Evolutionary conservation across 2,113 vertebrate species (phyloP).

Genomic region (Talpa occidentalis): DNA sequence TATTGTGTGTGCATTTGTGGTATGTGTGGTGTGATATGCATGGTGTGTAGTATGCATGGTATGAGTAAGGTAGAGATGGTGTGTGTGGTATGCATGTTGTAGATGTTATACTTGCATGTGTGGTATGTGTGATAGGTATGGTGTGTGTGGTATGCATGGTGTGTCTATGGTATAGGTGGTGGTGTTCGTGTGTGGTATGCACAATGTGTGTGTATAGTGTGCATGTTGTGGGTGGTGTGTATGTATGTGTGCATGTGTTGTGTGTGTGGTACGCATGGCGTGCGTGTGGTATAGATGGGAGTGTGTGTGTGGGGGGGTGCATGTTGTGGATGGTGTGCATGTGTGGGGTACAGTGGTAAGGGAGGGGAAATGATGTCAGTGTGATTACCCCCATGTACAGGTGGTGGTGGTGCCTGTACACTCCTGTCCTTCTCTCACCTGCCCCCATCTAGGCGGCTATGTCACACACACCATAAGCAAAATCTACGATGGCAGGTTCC

Average conservation of each 20-base stretch:
- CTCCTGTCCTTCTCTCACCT: neutral
- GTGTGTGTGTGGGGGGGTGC: no score
- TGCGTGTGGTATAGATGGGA: no score
- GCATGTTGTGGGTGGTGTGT: neutral
- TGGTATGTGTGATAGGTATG: neutral
- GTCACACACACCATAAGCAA: neutral
- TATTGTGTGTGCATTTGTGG: neutral
- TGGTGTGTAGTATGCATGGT: neutral
- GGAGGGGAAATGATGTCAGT: neutral
- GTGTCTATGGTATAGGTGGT: no score
- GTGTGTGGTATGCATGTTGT: neutral
- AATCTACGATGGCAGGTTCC: conserved; percentile 15
- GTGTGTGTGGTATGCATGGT: neutral
- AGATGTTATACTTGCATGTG: no score
- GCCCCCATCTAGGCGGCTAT: neutral
- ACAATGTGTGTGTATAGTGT: neutral
- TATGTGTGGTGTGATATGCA: neutral
- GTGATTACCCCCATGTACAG: neutral
- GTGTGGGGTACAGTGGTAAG: neutral
- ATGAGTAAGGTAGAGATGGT: neutral
- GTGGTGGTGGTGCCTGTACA: neutral
- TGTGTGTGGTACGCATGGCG: neutral
- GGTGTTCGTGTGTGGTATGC: no score
- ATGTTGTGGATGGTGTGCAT: neutral
- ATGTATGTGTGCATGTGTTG: neutral